A percentile compares a stretch with the other conserved stretches of the same genome.
phyloP scores from a whole-genome alignment of 30 jellyfish, hydroid and myxozoan species.

The Aurelia coerulea region DNA sequence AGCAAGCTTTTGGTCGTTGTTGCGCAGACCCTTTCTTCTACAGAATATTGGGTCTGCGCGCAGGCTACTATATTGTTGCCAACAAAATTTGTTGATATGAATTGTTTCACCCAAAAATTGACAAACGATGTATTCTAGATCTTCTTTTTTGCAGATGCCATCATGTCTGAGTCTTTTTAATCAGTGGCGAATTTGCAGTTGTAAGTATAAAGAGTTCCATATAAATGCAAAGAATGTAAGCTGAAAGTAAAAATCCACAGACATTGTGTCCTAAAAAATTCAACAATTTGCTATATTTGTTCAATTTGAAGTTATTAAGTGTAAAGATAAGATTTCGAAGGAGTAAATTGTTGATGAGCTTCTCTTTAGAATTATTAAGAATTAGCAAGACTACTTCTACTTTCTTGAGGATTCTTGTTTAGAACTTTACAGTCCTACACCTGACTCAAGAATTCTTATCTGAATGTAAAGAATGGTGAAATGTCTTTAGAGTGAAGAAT shows the following conservation, averaged over 20 bases:
- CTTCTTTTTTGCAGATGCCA: constrained; percentile 35
- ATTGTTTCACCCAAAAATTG: not conserved
- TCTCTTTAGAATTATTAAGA: no score
- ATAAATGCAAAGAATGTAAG: no score
- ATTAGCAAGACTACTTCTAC: not conserved
- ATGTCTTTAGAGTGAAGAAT: not conserved
- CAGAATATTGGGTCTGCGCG: no score
- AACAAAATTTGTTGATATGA: not conserved
- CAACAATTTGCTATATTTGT: no score
- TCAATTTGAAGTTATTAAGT: not conserved
- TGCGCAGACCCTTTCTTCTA: no score
- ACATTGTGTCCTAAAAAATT: no score
- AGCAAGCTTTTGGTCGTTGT: no score
- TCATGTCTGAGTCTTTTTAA: constrained; percentile 66
- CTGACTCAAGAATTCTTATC: not conserved
- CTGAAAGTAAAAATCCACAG: no score
- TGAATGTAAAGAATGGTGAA: not conserved
- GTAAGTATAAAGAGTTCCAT: constrained; percentile 14
- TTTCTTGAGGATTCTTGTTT: no score
- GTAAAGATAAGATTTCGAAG: not conserved
- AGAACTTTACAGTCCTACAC: no score
- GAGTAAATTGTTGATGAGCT: no score
- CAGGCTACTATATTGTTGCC: no score
- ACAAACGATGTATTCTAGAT: not conserved
- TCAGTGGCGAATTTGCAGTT: constrained; percentile 61